phyloP scores from a whole-genome alignment of 2,113 vertebrate species.

The Aviceda subcristata region DNA sequence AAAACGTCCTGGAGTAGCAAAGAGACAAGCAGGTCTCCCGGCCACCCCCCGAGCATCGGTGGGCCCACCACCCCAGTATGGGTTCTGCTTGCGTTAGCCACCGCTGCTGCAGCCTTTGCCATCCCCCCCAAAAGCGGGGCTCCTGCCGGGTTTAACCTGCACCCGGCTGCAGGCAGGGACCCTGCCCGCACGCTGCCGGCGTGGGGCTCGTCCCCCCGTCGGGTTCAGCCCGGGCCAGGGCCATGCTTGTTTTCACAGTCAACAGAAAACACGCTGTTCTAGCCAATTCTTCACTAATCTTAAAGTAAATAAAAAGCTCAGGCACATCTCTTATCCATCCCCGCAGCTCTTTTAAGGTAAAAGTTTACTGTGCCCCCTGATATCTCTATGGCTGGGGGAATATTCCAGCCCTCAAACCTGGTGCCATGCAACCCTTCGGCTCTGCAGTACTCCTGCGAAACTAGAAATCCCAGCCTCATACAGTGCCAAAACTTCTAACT shows the following conservation, averaged over 20 bases:
- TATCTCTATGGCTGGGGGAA: not conserved
- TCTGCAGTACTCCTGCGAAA: not conserved
- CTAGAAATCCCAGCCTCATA: not conserved
- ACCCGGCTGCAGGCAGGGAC: not conserved
- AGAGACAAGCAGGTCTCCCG: not conserved
- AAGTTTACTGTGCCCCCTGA: not conserved
- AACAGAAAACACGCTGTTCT: not conserved
- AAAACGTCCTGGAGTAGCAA: conserved; percentile 52
- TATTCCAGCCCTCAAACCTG: not conserved
- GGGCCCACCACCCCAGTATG: not conserved
- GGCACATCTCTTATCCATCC: not conserved
- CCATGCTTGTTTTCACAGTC: not conserved
- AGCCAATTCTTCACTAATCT: conserved; percentile 32
- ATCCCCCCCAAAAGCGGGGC: not conserved
- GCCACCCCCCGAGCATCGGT: not conserved
- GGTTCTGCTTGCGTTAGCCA: not conserved
- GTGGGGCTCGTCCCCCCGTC: fast-evolving
- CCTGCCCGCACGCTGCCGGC: fast-evolving
- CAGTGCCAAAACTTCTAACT: fast-evolving
- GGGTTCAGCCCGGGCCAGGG: not conserved
- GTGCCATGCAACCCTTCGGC: fast-evolving
- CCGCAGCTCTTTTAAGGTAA: not conserved
- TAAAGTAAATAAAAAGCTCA: not conserved
- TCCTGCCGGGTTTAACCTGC: not conserved
- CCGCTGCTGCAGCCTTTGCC: not conserved